phyloP scores from a whole-genome alignment of 2,113 vertebrate genomes.

The Cercopithecus mona region DNA sequence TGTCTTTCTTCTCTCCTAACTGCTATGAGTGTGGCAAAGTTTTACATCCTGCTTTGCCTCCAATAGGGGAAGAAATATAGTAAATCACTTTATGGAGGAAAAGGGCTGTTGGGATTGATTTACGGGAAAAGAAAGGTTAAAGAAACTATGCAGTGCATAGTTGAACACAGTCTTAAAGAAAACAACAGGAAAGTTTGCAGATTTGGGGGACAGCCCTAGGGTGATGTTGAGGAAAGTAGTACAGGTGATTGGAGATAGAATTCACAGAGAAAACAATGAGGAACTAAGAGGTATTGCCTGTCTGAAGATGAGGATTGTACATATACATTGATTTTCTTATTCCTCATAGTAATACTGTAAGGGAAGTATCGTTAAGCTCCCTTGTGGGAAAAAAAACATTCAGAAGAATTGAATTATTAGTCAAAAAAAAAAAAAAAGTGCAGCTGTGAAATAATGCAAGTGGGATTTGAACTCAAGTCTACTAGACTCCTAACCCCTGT shows the following conservation, averaged over 20 bases:
- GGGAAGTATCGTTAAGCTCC: background rate
- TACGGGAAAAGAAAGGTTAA: conserved; percentile 59
- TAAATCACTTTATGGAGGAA: conserved; percentile 61
- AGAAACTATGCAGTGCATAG: conserved; percentile 54
- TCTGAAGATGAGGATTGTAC: background rate
- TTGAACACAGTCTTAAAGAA: conserved; percentile 54
- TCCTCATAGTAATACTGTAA: background rate
- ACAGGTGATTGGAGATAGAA: background rate
- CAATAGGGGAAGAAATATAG: background rate
- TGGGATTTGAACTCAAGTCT: background rate
- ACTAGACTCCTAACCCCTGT: background rate
- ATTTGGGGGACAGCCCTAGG: background rate
- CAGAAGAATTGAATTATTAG: background rate
- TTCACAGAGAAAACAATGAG: background rate
- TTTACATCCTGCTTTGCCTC: conserved; percentile 51
- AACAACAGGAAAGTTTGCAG: background rate
- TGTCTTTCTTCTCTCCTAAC: conserved; percentile 46
- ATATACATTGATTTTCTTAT: background rate
- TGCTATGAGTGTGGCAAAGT: conserved; percentile 52
- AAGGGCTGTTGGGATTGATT: conserved; percentile 50
- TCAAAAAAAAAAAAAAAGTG: background rate
- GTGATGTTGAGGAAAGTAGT: background rate
- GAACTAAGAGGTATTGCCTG: background rate
- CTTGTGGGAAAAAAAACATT: background rate
- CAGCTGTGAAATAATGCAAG: background rate